These are phyloP conservation scores for Takifugu flavidus DNA, from an alignment of 2,113 vertebrate genomes.

Conservation along the genomic window DNA sequence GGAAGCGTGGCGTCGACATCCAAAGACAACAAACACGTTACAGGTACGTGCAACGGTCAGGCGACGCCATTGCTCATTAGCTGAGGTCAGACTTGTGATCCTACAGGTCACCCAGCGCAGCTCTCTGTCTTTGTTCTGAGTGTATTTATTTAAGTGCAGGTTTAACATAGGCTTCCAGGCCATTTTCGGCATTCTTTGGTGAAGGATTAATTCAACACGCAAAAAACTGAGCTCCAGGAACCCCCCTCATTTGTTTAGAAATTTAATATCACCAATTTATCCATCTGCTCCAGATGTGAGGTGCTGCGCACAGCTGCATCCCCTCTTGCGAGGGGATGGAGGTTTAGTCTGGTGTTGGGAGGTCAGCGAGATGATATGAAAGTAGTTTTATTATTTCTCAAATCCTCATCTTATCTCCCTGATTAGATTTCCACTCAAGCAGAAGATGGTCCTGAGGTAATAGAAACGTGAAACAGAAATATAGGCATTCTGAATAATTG, in stretches of 20 bases:
- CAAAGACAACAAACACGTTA: slow-evolving; percentile 33
- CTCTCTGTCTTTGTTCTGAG: not conserved
- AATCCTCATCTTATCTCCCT: no score
- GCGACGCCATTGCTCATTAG: not conserved
- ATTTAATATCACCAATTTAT: no score
- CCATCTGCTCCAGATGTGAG: no score
- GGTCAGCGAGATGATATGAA: not conserved
- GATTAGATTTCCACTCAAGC: no score
- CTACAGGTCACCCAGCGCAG: not conserved
- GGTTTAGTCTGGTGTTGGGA: no score
- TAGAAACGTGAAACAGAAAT: no score
- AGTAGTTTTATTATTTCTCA: not conserved
- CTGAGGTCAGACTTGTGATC: not conserved
- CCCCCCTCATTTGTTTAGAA: no score
- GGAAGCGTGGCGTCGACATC: slow-evolving; percentile 16
- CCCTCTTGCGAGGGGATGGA: no score
- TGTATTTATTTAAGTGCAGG: not conserved
- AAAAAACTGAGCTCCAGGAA: not conserved
- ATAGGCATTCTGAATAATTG: no score
- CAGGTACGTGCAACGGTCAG: slow-evolving; percentile 13
- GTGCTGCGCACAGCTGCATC: no score
- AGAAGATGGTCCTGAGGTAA: no score
- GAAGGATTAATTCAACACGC: not conserved
- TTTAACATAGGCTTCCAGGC: not conserved
- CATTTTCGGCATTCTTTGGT: not conserved